Conservation (phyloP, 2,888 invertebrate species). For the Polyploca ridens region DNA sequence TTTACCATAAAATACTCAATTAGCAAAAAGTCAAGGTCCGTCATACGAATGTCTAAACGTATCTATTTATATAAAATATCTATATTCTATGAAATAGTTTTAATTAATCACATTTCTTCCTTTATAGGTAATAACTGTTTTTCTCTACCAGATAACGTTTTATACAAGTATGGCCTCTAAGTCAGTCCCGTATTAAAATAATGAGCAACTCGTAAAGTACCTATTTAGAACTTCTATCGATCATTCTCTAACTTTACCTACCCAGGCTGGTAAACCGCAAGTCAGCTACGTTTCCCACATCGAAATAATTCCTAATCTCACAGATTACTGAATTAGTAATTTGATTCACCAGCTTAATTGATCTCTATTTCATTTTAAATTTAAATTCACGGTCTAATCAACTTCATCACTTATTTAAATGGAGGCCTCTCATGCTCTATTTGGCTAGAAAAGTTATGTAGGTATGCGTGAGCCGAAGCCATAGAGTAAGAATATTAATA, state of each 20-base stretch:
- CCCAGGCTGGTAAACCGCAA: not conserved
- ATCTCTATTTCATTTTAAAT: not conserved
- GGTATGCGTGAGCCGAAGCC: not conserved
- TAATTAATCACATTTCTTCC: too few species aligned
- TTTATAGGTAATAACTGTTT: too few species aligned
- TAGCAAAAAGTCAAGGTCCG: too few species aligned
- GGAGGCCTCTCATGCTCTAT: not conserved
- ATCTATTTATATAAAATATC: too few species aligned
- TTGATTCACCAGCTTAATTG: not conserved
- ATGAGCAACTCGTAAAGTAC: not conserved
- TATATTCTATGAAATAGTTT: too few species aligned
- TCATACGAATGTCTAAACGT: too few species aligned
- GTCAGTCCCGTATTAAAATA: not conserved
- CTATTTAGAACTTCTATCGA: not conserved
- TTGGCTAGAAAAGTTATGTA: not conserved
- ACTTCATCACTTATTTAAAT: not conserved
- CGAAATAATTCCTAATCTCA: conserved; percentile 9
- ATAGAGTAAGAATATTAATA: too few species aligned
- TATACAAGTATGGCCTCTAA: too few species aligned
- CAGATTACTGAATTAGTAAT: conserved; percentile 1
- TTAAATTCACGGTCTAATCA: not conserved
- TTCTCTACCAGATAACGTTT: too few species aligned
- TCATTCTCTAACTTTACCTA: not conserved
- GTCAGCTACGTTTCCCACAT: conserved; percentile 19
- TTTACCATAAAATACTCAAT: too few species aligned